A percentile compares a stretch with the other conserved stretches of the same genome.
Evolutionary conservation across 2,888 invertebrate species (phyloP).

Genomic region (Drosophila limbata): DNA sequence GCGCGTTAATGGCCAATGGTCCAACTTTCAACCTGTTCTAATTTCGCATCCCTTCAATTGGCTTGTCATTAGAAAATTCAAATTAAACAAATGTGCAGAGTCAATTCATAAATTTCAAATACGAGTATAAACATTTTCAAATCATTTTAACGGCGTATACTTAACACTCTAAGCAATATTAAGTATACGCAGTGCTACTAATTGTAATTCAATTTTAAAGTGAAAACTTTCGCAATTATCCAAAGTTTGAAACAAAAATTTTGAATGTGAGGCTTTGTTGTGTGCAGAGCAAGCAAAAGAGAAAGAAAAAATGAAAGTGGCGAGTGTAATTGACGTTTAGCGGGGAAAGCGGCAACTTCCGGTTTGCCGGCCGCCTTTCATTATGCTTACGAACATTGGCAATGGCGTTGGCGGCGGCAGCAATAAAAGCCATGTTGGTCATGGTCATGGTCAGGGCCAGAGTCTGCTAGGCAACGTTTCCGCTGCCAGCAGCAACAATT

Average conservation of each 20-base stretch:
- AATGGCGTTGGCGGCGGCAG: conserved; percentile 32
- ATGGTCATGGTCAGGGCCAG: conserved; percentile 33
- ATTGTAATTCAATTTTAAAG: conserved; percentile 1
- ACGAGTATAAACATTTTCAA: not conserved
- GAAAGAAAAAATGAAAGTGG: conserved; percentile 29
- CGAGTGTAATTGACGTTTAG: conserved; percentile 42
- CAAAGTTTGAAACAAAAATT: not conserved
- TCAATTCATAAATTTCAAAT: not conserved
- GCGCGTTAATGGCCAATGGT: conserved; percentile 21
- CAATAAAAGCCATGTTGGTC: conserved; percentile 46
- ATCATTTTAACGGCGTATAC: conserved; percentile 9
- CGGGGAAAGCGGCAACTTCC: conserved; percentile 26
- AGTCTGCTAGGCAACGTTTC: conserved; percentile 25
- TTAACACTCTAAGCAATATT: conserved; percentile 10
- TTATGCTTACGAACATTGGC: conserved; percentile 72
- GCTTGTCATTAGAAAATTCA: not conserved
- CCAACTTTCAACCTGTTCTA: conserved; percentile 7
- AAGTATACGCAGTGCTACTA: conserved; percentile 24
- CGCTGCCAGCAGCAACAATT: conserved; percentile 20
- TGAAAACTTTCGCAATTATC: not conserved
- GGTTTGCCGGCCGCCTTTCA: conserved; percentile 53
- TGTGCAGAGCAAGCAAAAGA: not conserved
- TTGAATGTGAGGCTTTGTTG: conserved; percentile 6
- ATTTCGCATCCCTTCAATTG: conserved; percentile 11
- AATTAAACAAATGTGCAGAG: not conserved